phyloP scores from a whole-genome alignment of 2,888 invertebrate genomes.

The Heteromurus nitidus region DNA sequence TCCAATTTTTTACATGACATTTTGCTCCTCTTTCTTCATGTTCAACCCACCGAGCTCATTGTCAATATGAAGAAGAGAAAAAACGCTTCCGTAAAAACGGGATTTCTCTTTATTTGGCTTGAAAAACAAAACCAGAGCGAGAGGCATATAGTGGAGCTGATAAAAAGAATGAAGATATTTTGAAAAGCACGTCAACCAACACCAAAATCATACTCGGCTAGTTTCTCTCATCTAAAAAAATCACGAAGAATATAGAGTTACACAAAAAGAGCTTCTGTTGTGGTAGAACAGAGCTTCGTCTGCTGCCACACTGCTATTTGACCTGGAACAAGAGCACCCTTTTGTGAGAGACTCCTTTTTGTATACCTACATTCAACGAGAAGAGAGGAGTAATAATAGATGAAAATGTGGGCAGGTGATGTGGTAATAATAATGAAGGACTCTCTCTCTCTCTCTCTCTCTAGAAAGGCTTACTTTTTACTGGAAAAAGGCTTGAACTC shows the following conservation, averaged over 20 bases:
- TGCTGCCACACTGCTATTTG: not conserved
- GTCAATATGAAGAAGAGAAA: no score
- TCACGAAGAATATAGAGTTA: constrained; percentile 1
- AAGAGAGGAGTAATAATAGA: constrained; percentile 1
- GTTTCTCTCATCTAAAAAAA: not conserved
- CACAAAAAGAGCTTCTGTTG: constrained; percentile 23
- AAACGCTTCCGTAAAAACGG: constrained; percentile 9
- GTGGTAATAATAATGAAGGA: constrained; percentile 31
- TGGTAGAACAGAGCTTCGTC: constrained; percentile 7
- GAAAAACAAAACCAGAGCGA: constrained; percentile 35
- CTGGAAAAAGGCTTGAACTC: constrained; percentile 19
- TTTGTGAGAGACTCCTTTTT: constrained; percentile 17
- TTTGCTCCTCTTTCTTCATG: no score
- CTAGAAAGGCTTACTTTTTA: constrained; percentile 31
- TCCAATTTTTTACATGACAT: constrained; percentile 19
- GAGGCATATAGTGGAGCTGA: not conserved
- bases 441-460: not conserved
- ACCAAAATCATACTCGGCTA: not conserved
- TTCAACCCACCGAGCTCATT: no score
- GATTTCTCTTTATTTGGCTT: constrained; percentile 28
- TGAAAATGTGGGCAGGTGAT: constrained; percentile 36
- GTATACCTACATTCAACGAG: not conserved
- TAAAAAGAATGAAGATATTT: not conserved
- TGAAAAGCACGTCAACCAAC: not conserved
- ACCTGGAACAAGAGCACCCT: constrained; percentile 33